Conservation (phyloP, 2,113 vertebrate genomes). For the Polypterus senegalus region DNA sequence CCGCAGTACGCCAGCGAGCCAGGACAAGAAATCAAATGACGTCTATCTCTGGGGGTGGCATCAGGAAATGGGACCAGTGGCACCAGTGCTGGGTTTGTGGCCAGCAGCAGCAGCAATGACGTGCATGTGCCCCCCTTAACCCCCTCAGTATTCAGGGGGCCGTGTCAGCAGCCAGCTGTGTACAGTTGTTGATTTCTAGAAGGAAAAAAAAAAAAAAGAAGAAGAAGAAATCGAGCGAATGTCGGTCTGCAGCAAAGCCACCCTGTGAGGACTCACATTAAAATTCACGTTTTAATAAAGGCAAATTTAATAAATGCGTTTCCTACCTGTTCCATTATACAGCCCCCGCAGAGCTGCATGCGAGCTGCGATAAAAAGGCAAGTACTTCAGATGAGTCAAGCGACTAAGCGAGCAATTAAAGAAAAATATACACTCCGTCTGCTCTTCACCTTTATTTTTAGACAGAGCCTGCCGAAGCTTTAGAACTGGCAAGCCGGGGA, state of each 20-base stretch:
- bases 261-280: neutral
- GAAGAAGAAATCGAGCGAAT: too few relatives aligned
- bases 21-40: too few relatives aligned
- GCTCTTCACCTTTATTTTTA: neutral
- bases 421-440: neutral
- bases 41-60: too few relatives aligned
- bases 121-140: too few relatives aligned
- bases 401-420: neutral
- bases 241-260: neutral
- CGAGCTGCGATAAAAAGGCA: neutral
- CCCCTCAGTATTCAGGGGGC: too few relatives aligned
- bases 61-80: too few relatives aligned
- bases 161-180: too few relatives aligned
- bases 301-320: slow-evolving; percentile 5
- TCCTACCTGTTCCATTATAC: slow-evolving; percentile 4
- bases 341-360: neutral
- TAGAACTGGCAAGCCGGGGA: slow-evolving; percentile 11
- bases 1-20: too few relatives aligned
- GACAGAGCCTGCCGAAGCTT: neutral
- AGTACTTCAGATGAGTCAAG: slow-evolving; percentile 2
- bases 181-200: too few relatives aligned
- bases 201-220: too few relatives aligned
- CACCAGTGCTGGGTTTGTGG: too few relatives aligned
- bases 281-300: neutral
- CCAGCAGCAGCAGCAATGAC: too few relatives aligned